Evolutionary conservation across 2,113 vertebrate genomes (phyloP), one percentile per base, ranked within the genome.

Genomic region (Cynoglossus semilaevis): DNA sequence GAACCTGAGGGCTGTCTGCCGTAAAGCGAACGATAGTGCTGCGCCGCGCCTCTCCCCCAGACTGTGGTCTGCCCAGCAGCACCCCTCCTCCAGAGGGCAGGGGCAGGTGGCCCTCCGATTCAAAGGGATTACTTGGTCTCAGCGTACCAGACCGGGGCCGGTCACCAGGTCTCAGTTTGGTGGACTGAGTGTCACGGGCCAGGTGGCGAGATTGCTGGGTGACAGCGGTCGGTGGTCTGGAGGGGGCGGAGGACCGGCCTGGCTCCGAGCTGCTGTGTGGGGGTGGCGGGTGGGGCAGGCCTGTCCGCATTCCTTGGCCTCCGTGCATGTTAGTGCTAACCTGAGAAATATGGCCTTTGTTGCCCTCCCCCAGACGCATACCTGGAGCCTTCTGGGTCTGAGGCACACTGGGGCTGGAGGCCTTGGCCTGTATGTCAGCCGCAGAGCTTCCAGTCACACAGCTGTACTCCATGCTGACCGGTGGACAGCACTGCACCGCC

Each of bases 21-120:
- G 96, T 97, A 51, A 99, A 98, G 53, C 96, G 93, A 37, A 97
- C 94, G 5, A 99, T 97, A 53, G 94, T 92, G 74, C 94, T 91
- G 82, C 95, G 91, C 37, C 96, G 93, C 0, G 78, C 51, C 56
- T 98, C 96, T 41, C 92, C 87, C 34, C 87, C 86, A 0, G 92
- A 34, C 59, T 96, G 96, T 0, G 96, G 91, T n/a, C 96, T 92
- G 49, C 94, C 85, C 41, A 98, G 90, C 70, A 99, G 92, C 88
- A 96, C 94, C 13, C 93, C 92, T 43, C 94, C 82, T 1, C 92
- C 82, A 0, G 93, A 73, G 13, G 95, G 83, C 19, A 98, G 87
- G 15, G 96, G 88, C 54, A 97, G 92, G 44, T 95, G 94, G 29
- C 93, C 91, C 53, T 94, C 94, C 0, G 94, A 88, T 64, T 98